Conservation (phyloP, 2,888 invertebrate genomes). For the Pemphredon lugubris region DNA sequence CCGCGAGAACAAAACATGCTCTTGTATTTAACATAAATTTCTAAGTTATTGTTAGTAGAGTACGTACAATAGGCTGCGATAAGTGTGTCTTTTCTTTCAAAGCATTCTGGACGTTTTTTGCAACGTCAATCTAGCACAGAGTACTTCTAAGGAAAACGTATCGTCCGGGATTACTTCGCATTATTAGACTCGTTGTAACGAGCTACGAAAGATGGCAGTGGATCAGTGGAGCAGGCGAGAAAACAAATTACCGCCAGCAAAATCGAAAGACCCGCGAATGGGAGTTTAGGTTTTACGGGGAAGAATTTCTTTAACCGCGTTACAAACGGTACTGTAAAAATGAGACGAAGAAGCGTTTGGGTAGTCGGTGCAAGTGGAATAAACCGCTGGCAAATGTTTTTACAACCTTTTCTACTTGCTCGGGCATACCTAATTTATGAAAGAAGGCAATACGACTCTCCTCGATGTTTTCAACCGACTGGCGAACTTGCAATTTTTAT, state of each 20-base stretch:
- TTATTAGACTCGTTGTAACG: slow-evolving; percentile 27
- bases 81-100: slow-evolving; percentile 27
- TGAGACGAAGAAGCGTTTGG: too few relatives aligned
- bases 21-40: too few relatives aligned
- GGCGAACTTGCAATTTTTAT: too few relatives aligned
- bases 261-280: background rate
- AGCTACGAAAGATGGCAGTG: slow-evolving; percentile 26
- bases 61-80: slow-evolving; percentile 5
- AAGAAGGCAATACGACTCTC: too few relatives aligned
- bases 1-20: too few relatives aligned
- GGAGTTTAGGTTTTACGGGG: background rate
- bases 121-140: background rate
- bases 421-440: too few relatives aligned
- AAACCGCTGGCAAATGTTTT: too few relatives aligned
- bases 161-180: slow-evolving; percentile 1
- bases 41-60: background rate
- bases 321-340: too few relatives aligned
- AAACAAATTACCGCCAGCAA: slow-evolving; percentile 16
- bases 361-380: too few relatives aligned
- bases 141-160: slow-evolving; percentile 14
- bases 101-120: slow-evolving; percentile 11
- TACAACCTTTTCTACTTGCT: too few relatives aligned
- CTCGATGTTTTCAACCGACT: too few relatives aligned
- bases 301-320: background rate
- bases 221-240: slow-evolving; percentile 47